Evolutionary conservation across 2,797 vertebrate species (phyloP).

Genomic region (Smutsia gigantea): DNA sequence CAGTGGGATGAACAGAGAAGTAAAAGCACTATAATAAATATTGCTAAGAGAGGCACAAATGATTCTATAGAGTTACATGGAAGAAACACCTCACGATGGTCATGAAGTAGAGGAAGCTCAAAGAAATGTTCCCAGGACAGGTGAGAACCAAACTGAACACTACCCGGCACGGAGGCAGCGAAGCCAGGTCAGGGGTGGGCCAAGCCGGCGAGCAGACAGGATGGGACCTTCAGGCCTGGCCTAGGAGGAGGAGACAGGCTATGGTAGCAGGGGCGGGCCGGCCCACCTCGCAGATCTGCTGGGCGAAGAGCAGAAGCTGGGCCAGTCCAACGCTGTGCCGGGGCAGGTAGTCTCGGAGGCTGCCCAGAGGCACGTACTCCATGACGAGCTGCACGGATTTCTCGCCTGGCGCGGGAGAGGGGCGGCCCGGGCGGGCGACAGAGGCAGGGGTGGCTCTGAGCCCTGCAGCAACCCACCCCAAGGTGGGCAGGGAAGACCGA

Average conservation of each 20-base stretch:
- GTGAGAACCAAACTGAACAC: background rate
- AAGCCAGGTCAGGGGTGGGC: background rate
- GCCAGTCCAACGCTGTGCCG: slow-evolving; percentile 87
- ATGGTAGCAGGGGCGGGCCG: fast-evolving
- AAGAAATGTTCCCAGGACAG: slow-evolving; percentile 36
- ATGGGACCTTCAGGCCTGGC: background rate
- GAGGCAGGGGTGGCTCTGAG: background rate
- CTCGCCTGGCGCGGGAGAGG: slow-evolving; percentile 87
- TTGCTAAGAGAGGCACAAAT: background rate
- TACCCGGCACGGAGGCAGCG: background rate
- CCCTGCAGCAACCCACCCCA: background rate
- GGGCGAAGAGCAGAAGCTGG: slow-evolving; percentile 93
- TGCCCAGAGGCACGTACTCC: slow-evolving; percentile 96
- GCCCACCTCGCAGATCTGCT: slow-evolving; percentile 95
- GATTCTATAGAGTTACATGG: slow-evolving; percentile 2
- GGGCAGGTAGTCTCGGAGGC: slow-evolving; percentile 93
- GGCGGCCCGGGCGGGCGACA: background rate
- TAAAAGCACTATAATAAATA: slow-evolving; percentile 26
- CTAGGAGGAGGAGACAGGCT: background rate
- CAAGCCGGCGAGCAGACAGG: background rate
- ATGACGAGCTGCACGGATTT: slow-evolving; percentile 95
- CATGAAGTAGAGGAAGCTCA: background rate
- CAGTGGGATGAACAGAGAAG: background rate
- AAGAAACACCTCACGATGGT: background rate
- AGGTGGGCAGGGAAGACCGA: background rate